Evolutionary conservation across 2,888 invertebrate genomes (phyloP).

Genomic region (Herminia tarsipennalis): DNA sequence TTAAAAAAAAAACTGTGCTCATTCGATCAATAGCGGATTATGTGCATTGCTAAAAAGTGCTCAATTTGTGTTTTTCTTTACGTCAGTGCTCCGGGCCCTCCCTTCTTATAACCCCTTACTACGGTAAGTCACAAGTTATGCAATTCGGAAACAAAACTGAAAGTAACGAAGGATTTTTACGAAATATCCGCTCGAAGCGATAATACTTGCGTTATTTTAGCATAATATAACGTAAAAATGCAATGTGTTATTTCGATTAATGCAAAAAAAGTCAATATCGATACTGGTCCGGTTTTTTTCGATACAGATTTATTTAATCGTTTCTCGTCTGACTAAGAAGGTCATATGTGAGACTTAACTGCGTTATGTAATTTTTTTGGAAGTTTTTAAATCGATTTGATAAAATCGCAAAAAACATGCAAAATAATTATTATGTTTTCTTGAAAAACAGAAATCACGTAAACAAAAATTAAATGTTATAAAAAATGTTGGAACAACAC

Average conservation of each 20-base stretch:
- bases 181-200: slow-evolving; percentile 53
- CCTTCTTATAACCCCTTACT: slow-evolving; percentile 45
- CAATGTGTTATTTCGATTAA: slow-evolving; percentile 17
- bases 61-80: slow-evolving; percentile 65
- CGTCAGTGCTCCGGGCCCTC: slow-evolving; percentile 74
- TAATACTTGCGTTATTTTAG: slow-evolving; percentile 58
- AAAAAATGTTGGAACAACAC: slow-evolving; percentile 21
- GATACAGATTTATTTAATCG: slow-evolving; percentile 32
- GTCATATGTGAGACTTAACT: slow-evolving; percentile 43
- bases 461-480: slow-evolving; percentile 26
- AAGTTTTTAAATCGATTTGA: background rate
- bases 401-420: slow-evolving; percentile 3
- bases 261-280: slow-evolving; percentile 23
- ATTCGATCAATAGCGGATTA: slow-evolving; percentile 70
- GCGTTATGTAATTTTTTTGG: slow-evolving; percentile 11
- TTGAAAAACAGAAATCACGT: too few relatives aligned
- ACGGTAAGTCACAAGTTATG: slow-evolving; percentile 64
- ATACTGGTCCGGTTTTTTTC: slow-evolving; percentile 46
- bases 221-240: slow-evolving; percentile 28
- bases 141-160: slow-evolving; percentile 59
- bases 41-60: slow-evolving; percentile 80
- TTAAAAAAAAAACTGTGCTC: slow-evolving; percentile 34
- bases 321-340: slow-evolving; percentile 41
- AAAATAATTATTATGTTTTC: slow-evolving; percentile 4
- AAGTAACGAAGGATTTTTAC: slow-evolving; percentile 59